phyloP scores from a whole-genome alignment of 1,140 invertebrate species.

The Idris sp. region DNA sequence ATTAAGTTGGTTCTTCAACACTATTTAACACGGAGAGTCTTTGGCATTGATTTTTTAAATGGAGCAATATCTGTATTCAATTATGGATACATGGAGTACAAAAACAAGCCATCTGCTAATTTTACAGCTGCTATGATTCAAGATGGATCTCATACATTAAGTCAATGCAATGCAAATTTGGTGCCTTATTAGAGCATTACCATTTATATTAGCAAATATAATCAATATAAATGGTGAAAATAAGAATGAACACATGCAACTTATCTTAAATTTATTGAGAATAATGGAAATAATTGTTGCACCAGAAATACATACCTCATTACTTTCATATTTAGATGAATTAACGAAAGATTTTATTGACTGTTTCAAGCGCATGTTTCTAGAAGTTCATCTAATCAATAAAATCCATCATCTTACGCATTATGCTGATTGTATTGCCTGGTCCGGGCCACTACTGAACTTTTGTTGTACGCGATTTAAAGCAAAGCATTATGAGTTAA shows the following conservation, averaged over 20 bases:
- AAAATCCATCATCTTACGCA: slow-evolving; percentile 16
- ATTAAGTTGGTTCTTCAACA: too few relatives aligned
- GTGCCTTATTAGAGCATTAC: slow-evolving; percentile 51
- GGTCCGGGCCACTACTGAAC: slow-evolving; percentile 6
- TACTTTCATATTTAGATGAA: slow-evolving; percentile 26
- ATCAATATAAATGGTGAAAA: slow-evolving; percentile 36
- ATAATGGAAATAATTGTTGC: slow-evolving; percentile 67
- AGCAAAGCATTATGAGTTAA: slow-evolving; percentile 14
- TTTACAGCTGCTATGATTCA: slow-evolving; percentile 51
- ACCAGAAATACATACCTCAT: slow-evolving; percentile 39
- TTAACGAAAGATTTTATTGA: slow-evolving; percentile 32
- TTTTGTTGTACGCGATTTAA: slow-evolving; percentile 14
- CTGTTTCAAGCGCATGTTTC: slow-evolving; percentile 1
- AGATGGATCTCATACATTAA: slow-evolving; percentile 41
- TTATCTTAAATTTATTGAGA: slow-evolving; percentile 50
- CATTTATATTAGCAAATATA: slow-evolving; percentile 52
- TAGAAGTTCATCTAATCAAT: slow-evolving; percentile 7
- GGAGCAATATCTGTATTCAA: too few relatives aligned
- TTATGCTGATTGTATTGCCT: slow-evolving; percentile 8
- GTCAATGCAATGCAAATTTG: slow-evolving; percentile 64
- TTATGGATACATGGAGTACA: too few relatives aligned
- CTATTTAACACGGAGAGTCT: too few relatives aligned
- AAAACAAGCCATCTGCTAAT: slow-evolving; percentile 43
- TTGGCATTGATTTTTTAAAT: too few relatives aligned
- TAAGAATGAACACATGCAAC: slow-evolving; percentile 48